Evolutionary conservation across 23 tunicate genomes (phyloP), one percentile per base, ranked within the genome.

Genomic region (Botrylloides violaceus): DNA sequence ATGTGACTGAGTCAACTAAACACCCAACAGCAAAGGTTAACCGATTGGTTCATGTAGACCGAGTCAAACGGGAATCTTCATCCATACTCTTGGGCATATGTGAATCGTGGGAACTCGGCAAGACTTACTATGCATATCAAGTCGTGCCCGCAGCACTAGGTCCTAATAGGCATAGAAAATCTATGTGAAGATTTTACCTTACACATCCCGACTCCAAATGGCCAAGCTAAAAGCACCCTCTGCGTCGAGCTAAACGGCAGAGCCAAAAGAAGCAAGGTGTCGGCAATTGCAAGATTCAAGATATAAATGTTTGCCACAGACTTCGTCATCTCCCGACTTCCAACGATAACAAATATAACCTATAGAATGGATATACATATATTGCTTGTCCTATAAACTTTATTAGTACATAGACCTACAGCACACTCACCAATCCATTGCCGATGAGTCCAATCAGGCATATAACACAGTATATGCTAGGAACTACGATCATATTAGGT

Each of bases 121-220:
- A n/a, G n/a, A n/a, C n/a, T n/a, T n/a, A n/a, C n/a, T n/a, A n/a
- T n/a, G n/a, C n/a, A n/a, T n/a, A n/a, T n/a, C n/a, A n/a, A n/a
- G n/a, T n/a, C n/a, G n/a, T n/a, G n/a, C n/a, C n/a, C n/a, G n/a
- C n/a, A n/a, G n/a, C n/a, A n/a, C n/a, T n/a, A n/a, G n/a, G n/a
- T n/a, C n/a, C n/a, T n/a, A n/a, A n/a, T n/a, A n/a, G n/a, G n/a
- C n/a, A n/a, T n/a, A n/a, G n/a, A n/a, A n/a, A n/a, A n/a, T n/a
- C n/a, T n/a, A n/a, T n/a, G 18, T 60, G 27, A 29, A 29, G 20
- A 6, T 20, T n/a, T 70, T 58, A 90, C 97, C 85, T 90, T 90
- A 77, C 97, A 90, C 97, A 90, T 83, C 36, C 86, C 90, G 2
- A 73, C 80, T 18, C 97, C 97, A 48, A 90, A 90, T 7, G 97